Base-by-base conservation (phyloP, 2,888 invertebrate species). In the Ommatoiulus sabulosus region DNA sequence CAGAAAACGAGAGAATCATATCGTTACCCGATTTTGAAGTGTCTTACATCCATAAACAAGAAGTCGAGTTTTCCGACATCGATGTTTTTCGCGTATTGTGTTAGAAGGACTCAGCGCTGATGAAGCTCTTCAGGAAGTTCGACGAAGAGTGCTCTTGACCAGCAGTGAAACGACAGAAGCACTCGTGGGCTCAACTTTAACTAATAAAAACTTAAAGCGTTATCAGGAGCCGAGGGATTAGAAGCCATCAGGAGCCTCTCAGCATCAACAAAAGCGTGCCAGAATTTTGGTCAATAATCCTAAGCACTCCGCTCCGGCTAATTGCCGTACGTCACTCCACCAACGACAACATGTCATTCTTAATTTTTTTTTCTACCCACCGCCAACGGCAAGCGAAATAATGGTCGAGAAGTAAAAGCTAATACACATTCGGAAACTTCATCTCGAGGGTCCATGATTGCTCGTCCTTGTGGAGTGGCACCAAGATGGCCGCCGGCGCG, bases 341-440 rank as follows among this genome's bases (percentile, higher is more conserved):
- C 72, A 72, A 72, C 24, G 72, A 72, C 72, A 72, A 72, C 72
- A 72, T 72, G 72, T 72, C 72, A 72, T 72, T 72, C 72, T 72
- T 72, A 72, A 72, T 72, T 72, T 72, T 72, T 72, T 7, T 10
- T 24, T 72, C 24, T 24, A 72, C 63, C 24, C n/a, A 6, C 72
- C 72, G 72, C 24, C n/a, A 6, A 4, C 20, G 24, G 72, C 72
- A 3, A 24, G 24, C 20, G 8, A n/a, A 72, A 24, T 72, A 72
- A 72, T 72, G 72, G 72, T 24, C 24, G 24, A 20, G 24, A 24
- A n/a, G 72, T n/a, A 72, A 72, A 72, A 20, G n/a, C 72, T 72
- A 72, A 72, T 72, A 72, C 72, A 72, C 72, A 72, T 72, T 72
- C 5, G 24, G 72, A 72, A 72, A 72, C 24, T 72, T 72, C 72